Base-by-base conservation (phyloP, 2,113 vertebrate species). In the Pholis gunnellus region DNA sequence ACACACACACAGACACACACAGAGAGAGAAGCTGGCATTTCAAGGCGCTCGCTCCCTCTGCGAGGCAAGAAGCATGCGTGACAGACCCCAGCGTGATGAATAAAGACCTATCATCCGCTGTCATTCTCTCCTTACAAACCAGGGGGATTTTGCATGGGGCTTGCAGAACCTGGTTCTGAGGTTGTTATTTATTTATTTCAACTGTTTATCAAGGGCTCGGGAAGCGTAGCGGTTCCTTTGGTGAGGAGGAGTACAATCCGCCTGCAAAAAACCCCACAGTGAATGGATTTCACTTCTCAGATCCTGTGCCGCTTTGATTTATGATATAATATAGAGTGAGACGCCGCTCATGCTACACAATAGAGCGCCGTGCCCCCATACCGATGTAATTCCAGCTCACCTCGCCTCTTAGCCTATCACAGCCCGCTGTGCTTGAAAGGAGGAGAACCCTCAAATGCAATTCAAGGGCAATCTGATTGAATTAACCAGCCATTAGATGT, bases 401-500 rank as follows among this genome's bases (percentile, higher is more conserved):
- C 78, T 81, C 63, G 65, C 74, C 78, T 77, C 73, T 75, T 38
- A 83, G 82, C 84, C 82, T 63, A 71, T 82, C 63, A 17, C 75
- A 75, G 74, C 71, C n/a, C 42, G 61, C 79, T 70, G 82, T 81
- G 82, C 73, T 79, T 64, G 72, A 81, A 79, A 84, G 48, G 48
- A 8, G 48, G 18, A 50, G 18, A 50, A 88, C 66, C 44, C 83
- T 85, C 73, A 76, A 82, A 76, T 90, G 82, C 88, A 83, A 78
- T 90, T 91, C 72, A 90, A 89, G 87, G 88, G 72, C 73, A 71
- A 82, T 69, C 57, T 86, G 88, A 92, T 90, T 90, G 88, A 93
- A 93, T 92, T 92, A 90, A 90, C 52, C 85, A 84, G 86, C 88
- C 91, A 88, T 93, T 91, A 90, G 82, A 87, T 84, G 85, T 78